A percentile compares a stretch with the other conserved stretches of the same genome.
Evolutionary conservation across 2,797 vertebrate species (phyloP).

Genomic region (Urophycis tenuis): DNA sequence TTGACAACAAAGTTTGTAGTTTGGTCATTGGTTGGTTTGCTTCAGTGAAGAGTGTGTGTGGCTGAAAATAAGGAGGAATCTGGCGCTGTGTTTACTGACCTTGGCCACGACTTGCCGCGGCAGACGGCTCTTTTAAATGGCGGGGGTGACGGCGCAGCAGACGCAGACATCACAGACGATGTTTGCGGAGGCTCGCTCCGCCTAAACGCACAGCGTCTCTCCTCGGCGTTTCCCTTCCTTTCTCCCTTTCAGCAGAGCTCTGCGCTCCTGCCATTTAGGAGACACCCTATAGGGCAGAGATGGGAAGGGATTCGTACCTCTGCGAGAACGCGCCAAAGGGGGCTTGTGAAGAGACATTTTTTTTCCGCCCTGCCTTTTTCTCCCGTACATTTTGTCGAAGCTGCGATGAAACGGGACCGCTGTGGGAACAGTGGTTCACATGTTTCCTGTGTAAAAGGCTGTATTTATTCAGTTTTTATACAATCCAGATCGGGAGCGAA

Average conservation of each 20-base stretch:
- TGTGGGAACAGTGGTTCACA: neutral
- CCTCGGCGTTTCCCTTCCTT: neutral
- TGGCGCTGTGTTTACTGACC: slow-evolving; percentile 13
- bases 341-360: neutral
- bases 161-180: neutral
- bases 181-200: neutral
- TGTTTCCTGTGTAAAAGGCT: neutral
- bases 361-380: neutral
- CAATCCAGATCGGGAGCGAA: neutral
- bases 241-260: neutral
- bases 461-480: neutral
- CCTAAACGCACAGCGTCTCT: neutral
- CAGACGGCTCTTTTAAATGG: neutral
- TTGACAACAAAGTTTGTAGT: neutral
- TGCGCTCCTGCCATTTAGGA: neutral
- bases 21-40: slow-evolving; percentile 5
- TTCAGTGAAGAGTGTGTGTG: neutral
- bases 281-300: neutral
- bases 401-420: neutral
- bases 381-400: neutral
- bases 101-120: neutral
- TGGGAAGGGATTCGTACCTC: neutral
- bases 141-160: neutral
- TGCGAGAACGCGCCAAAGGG: neutral
- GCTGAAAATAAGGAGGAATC: neutral